Evolutionary conservation across 2,113 vertebrate species (phyloP).

Genomic region (Willisornis vidua): DNA sequence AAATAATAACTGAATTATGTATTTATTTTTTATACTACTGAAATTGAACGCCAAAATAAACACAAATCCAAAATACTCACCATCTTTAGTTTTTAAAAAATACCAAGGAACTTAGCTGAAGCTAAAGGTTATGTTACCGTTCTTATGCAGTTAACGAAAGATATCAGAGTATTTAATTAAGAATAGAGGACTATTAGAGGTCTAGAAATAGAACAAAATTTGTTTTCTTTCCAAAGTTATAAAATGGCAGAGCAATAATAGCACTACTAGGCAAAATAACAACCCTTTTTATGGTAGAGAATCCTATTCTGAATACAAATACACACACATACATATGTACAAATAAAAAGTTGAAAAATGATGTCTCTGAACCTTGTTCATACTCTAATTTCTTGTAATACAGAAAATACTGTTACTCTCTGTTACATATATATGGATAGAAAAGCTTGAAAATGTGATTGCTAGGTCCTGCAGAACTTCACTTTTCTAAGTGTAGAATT

Average conservation of each 20-base stretch:
- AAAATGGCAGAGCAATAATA: neutral
- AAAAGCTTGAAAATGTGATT: neutral
- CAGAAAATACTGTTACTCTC: neutral
- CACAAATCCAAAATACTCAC: neutral
- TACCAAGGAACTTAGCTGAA: neutral
- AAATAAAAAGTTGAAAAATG: neutral
- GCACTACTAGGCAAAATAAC: neutral
- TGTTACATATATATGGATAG: neutral
- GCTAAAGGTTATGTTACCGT: neutral
- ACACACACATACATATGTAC: neutral
- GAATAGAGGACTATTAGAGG: neutral
- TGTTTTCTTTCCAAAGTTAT: neutral
- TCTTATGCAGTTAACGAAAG: neutral
- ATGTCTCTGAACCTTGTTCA: neutral
- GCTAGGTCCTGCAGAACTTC: neutral
- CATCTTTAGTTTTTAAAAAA: neutral
- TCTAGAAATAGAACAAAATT: neutral
- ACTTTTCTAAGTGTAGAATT: neutral
- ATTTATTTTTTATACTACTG: neutral
- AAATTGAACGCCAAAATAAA: neutral
- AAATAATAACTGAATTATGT: neutral
- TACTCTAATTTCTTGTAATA: neutral
- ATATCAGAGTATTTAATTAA: slow-evolving; percentile 20
- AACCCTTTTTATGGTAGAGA: neutral
- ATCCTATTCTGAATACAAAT: neutral